Conservation (phyloP, 2,797 vertebrate genomes). For the Odontamblyopus lacepedii region DNA sequence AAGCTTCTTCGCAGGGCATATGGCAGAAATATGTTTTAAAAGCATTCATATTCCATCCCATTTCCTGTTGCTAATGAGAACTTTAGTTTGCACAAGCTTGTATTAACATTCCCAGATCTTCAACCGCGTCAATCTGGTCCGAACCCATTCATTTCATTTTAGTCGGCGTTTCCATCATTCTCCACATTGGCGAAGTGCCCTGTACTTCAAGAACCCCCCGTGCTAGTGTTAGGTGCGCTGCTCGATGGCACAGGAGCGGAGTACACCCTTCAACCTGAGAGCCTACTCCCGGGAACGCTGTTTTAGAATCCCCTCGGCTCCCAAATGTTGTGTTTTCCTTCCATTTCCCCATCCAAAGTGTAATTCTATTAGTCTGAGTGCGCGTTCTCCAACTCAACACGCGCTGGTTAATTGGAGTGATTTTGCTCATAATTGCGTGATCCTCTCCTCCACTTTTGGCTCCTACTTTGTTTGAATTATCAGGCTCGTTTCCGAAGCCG, state of each 20-base stretch:
- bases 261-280: slow-evolving; percentile 80
- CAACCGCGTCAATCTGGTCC: neutral
- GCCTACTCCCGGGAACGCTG: slow-evolving; percentile 71
- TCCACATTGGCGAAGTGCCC: neutral
- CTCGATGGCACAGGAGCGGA: slow-evolving; percentile 73
- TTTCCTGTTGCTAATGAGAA: neutral
- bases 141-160: neutral
- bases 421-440: slow-evolving; percentile 83
- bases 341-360: slow-evolving; percentile 67
- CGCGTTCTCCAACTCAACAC: slow-evolving; percentile 81
- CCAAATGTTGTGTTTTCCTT: slow-evolving; percentile 75
- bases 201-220: slow-evolving; percentile 65
- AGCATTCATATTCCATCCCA: too few relatives aligned
- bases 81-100: neutral
- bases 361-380: slow-evolving; percentile 80
- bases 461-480: slow-evolving; percentile 83
- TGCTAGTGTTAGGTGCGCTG: slow-evolving; percentile 71
- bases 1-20: too few relatives aligned
- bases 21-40: too few relatives aligned
- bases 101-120: neutral
- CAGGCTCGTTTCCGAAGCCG: slow-evolving; percentile 73
- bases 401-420: slow-evolving; percentile 83
- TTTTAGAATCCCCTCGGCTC: slow-evolving; percentile 74
- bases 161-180: neutral
- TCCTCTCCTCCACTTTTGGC: slow-evolving; percentile 82